Percentiles rank a stretch among this genome's conserved stretches.
Conservation (phyloP, 2,113 vertebrate genomes). For the Barbus barbus region DNA sequence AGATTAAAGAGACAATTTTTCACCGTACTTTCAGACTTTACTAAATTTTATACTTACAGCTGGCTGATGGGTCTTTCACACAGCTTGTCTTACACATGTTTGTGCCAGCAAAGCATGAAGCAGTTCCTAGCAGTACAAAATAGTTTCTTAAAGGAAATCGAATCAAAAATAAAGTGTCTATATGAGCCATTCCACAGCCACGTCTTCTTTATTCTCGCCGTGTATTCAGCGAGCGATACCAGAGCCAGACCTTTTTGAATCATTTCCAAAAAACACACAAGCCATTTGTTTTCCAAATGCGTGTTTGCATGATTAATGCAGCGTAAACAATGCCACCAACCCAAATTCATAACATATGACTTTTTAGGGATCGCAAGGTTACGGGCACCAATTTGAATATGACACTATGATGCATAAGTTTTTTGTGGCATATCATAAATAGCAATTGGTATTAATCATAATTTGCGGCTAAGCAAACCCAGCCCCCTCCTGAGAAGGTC, state of each 20-base stretch:
- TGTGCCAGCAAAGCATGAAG: conserved; percentile 31
- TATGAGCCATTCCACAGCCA: not conserved
- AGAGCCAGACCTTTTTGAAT: conserved; percentile 54
- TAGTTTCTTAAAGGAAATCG: not conserved
- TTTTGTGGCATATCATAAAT: conserved; percentile 60
- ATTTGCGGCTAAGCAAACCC: conserved; percentile 62
- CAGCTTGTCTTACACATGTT: conserved; percentile 11
- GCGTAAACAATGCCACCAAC: conserved; percentile 63
- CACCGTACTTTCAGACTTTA: not conserved
- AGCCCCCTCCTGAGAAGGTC: conserved; percentile 63
- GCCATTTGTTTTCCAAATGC: conserved; percentile 61
- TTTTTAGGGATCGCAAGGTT: conserved; percentile 63
- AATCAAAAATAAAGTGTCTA: not conserved
- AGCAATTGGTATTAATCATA: conserved; percentile 64
- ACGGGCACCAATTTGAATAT: conserved; percentile 67
- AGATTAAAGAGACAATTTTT: not conserved
- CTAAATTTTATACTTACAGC: conserved; percentile 34
- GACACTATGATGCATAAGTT: conserved; percentile 67
- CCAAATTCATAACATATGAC: conserved; percentile 68
- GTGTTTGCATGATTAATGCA: conserved; percentile 64
- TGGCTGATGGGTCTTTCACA: not conserved
- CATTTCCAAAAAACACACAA: conserved; percentile 58
- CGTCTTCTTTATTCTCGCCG: conserved; percentile 30
- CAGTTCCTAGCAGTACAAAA: not conserved
- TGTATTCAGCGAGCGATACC: conserved; percentile 35